These are phyloP conservation scores for Noctilio leporinus DNA, from an alignment of 2,113 vertebrate genomes.

Conservation along the genomic window DNA sequence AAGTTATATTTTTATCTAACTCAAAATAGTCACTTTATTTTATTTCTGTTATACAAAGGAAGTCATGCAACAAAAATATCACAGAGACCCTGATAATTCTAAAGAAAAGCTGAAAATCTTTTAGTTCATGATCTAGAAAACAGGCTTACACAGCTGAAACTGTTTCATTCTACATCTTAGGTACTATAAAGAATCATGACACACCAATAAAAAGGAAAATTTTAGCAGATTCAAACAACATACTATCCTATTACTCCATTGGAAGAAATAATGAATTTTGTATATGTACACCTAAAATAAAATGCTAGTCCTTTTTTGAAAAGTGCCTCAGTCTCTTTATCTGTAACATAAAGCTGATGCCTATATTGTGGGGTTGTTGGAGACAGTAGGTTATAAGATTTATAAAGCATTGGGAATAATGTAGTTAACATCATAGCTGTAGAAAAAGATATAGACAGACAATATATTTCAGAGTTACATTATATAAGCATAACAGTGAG, in stretches of 20 bases:
- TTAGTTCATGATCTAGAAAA: slow-evolving; percentile 23
- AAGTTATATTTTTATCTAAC: slow-evolving; percentile 31
- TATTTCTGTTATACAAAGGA: slow-evolving; percentile 7
- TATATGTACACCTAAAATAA: background rate
- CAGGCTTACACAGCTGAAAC: background rate
- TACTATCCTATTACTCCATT: background rate
- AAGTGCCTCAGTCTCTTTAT: background rate
- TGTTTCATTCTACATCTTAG: background rate
- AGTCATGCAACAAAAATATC: background rate
- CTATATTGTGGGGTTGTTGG: background rate
- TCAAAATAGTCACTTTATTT: slow-evolving; percentile 39
- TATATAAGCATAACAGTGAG: background rate
- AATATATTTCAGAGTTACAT: slow-evolving; percentile 20
- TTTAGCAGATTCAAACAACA: background rate
- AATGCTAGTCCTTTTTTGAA: background rate
- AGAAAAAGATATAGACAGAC: background rate
- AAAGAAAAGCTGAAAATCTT: background rate
- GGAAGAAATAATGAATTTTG: slow-evolving; percentile 29
- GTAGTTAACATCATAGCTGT: background rate
- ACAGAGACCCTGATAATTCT: background rate
- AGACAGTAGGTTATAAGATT: background rate
- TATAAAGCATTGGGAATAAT: slow-evolving; percentile 15
- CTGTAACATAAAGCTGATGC: background rate
- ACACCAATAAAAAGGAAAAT: background rate
- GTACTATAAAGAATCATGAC: background rate